These are phyloP conservation scores for Phrynocephalus guinanensis DNA, from an alignment of 2,797 vertebrate genomes.

Conservation along the genomic window DNA sequence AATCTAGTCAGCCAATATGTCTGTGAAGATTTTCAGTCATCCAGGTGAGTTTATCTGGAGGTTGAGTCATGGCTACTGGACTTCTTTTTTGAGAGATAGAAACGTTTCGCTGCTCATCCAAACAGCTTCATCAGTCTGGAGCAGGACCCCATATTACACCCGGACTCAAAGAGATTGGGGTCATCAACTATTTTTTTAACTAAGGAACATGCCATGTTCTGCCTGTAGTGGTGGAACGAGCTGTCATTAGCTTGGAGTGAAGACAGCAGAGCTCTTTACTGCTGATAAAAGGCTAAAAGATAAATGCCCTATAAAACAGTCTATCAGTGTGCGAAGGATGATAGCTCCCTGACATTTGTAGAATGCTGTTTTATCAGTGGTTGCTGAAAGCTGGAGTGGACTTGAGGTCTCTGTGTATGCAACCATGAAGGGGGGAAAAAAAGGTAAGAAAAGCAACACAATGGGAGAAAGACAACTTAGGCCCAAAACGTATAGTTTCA, in stretches of 20 bases:
- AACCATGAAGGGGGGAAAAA: background rate
- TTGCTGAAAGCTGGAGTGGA: constrained; percentile 27
- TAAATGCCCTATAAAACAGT: constrained; percentile 32
- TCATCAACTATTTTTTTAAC: background rate
- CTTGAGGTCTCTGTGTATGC: constrained; percentile 1
- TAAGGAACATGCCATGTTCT: background rate
- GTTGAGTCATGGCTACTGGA: too few relatives aligned
- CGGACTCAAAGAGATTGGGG: background rate
- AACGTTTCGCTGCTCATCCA: too few relatives aligned
- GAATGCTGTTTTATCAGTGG: constrained; percentile 23
- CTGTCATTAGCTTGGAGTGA: constrained; percentile 31
- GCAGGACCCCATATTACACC: background rate
- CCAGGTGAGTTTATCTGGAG: too few relatives aligned
- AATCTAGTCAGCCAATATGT: background rate
- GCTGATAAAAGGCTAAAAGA: constrained; percentile 33
- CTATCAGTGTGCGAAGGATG: constrained; percentile 19
- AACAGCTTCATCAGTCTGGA: too few relatives aligned
- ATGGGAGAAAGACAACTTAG: background rate
- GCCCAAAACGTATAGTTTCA: constrained; percentile 1
- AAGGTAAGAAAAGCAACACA: background rate
- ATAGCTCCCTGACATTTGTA: constrained; percentile 21
- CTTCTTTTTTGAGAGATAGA: too few relatives aligned
- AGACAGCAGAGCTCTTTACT: constrained; percentile 40
- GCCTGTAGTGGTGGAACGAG: background rate
- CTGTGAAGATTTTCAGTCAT: too few relatives aligned